phyloP scores from a whole-genome alignment of 2,797 vertebrate genomes.

The Lophius americanus region DNA sequence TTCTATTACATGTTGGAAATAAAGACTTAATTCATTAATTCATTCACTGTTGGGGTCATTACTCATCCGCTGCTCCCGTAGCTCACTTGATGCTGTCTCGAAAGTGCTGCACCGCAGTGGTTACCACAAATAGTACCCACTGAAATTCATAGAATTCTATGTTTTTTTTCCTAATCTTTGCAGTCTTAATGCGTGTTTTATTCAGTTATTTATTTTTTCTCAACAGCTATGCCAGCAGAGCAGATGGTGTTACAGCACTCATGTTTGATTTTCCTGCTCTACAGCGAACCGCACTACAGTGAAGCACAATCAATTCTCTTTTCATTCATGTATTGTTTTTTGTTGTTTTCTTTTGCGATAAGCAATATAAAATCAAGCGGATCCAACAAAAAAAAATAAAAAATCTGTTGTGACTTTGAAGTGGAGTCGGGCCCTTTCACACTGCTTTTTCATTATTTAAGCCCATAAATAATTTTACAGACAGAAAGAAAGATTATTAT shows the following conservation, averaged over 20 bases:
- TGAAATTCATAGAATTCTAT: conserved; percentile 23
- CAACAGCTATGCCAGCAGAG: conserved; percentile 4
- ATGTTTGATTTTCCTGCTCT: conserved; percentile 25
- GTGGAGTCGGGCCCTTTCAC: conserved; percentile 56
- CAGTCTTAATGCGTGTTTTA: no score
- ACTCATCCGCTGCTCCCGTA: no score
- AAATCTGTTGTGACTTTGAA: conserved; percentile 40
- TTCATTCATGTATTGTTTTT: background rate
- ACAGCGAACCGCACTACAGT: conserved; percentile 26
- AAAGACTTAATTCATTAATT: no score
- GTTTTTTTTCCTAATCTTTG: no score
- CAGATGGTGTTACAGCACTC: conserved; percentile 8
- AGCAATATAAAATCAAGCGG: conserved; percentile 47
- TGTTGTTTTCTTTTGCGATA: conserved; percentile 9
- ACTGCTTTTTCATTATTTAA: conserved; percentile 65
- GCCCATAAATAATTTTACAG: conserved; percentile 73
- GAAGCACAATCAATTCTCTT: conserved; percentile 33
- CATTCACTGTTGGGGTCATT: no score
- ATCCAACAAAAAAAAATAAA: conserved; percentile 12
- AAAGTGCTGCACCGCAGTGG: no score
- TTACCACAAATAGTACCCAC: background rate
- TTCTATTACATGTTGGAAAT: no score
- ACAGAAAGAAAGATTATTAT: conserved; percentile 64
- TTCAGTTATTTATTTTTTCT: no score
- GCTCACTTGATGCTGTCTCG: no score